Evolutionary conservation across 1,140 invertebrate species (phyloP).

Genomic region (Muscidifurax raptorellus): DNA sequence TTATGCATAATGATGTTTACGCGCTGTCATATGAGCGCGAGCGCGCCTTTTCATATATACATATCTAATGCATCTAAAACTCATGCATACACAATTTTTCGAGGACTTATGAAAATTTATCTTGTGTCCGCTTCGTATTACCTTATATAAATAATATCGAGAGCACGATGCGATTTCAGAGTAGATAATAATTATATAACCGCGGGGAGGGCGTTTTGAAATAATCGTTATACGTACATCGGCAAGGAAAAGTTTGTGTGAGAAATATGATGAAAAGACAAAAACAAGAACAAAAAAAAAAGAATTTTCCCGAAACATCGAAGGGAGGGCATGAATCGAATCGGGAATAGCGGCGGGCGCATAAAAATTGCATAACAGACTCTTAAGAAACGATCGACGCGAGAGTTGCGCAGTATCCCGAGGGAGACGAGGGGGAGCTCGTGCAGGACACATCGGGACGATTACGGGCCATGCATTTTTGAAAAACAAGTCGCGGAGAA

Average conservation of each 20-base stretch:
- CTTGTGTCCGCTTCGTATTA: not conserved
- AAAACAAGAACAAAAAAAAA: not conserved
- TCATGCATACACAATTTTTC: conserved; percentile 46
- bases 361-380: conserved; percentile 74
- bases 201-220: too few relatives aligned
- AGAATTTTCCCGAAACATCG: not conserved
- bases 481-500: conserved; percentile 46
- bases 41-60: conserved; percentile 33
- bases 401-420: conserved; percentile 57
- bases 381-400: conserved; percentile 74
- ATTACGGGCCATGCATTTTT: conserved; percentile 71
- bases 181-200: too few relatives aligned
- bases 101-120: conserved; percentile 28
- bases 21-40: conserved; percentile 32
- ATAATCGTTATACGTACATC: too few relatives aligned
- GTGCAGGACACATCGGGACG: conserved; percentile 68
- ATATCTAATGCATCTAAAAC: conserved; percentile 44
- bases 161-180: too few relatives aligned
- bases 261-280: too few relatives aligned
- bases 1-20: conserved; percentile 52
- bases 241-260: too few relatives aligned
- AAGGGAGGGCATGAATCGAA: conserved; percentile 36
- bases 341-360: conserved; percentile 35
- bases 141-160: not conserved
- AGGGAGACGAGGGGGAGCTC: conserved; percentile 63